A percentile compares a stretch with the other conserved stretches of the same genome.
Evolutionary conservation across 1,140 invertebrate species (phyloP).

Genomic region (Hycleus cichorii): DNA sequence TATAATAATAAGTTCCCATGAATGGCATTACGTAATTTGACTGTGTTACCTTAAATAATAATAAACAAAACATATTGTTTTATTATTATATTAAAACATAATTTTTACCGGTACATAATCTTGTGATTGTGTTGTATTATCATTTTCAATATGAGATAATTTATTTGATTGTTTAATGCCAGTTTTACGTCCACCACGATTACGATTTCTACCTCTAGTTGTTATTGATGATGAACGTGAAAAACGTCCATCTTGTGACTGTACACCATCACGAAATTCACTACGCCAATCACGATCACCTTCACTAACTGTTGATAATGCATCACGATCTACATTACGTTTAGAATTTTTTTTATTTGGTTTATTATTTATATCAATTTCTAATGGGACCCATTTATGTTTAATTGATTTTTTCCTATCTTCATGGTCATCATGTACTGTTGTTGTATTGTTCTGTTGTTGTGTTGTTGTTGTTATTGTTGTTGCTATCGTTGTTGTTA

Average conservation of each 20-base stretch:
- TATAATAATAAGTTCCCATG: conserved; percentile 55
- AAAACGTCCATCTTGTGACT: conserved; percentile 8
- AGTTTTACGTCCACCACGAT: conserved; percentile 30
- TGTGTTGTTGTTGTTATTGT: background rate
- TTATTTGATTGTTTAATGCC: conserved; percentile 29
- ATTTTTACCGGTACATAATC: conserved; percentile 45
- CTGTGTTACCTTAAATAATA: conserved; percentile 12
- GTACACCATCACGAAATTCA: conserved; percentile 13
- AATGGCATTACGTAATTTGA: conserved; percentile 49
- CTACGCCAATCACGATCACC: conserved; percentile 36
- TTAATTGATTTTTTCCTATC: conserved; percentile 46
- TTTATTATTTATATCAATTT: conserved; percentile 56
- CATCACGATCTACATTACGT: conserved; percentile 25
- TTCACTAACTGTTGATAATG: conserved; percentile 37
- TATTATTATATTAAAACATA: background rate
- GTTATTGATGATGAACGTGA: conserved; percentile 29
- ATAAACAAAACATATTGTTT: background rate
- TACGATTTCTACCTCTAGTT: conserved; percentile 27
- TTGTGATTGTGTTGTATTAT: conserved; percentile 37
- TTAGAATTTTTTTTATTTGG: conserved; percentile 24
- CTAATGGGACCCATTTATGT: conserved; percentile 70
- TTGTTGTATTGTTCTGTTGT: conserved; percentile 4
- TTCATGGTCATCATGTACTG: conserved; percentile 21
- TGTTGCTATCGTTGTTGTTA: too few relatives aligned
- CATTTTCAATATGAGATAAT: conserved; percentile 35